Base-by-base conservation (phyloP, 2,888 invertebrate genomes). In the Lasius platythorax region DNA sequence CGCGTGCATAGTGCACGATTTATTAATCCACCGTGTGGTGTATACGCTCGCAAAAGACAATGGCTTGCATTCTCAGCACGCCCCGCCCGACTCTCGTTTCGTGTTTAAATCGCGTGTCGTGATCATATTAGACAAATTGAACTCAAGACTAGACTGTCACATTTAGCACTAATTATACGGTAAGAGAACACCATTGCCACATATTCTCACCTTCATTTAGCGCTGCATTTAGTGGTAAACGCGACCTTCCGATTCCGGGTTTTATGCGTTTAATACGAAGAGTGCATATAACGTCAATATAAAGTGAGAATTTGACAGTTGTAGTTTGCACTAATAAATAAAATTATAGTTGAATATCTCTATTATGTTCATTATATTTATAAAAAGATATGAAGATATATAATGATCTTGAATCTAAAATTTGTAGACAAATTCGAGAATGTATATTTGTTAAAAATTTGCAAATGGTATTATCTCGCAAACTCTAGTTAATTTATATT, bases 121-220 rank as follows among this genome's bases (percentile, higher is more conserved):
- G 75, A 33, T 67, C 37, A 50, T 76, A 76, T 76, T 76, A 67
- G 68, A 75, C 67, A 75, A 75, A 75, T 75, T 75, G 75, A 67
- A 50, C 46, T 50, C 46, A 30, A 61, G 74, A 74, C 33, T 23
- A 46, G 68, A 15, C 23, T 23, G 67, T 75, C 46, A 67, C 33
- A 46, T 50, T 74, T 46, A 78, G 3, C 46, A 28, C 53, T 78
- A 78, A 78, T 70, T 78, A 12, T 37, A 70, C 33, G 30, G n/a
- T 5, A 53, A 53, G n/a, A 56, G 15, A 56, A 78, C n/a, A 46
- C 15, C 18, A 33, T 43, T 72, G 56, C n/a, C 12, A 23, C 40
- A 12, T 23, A 78, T 72, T 78, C 46, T 70, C 30, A 63, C 74
- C 68, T 37, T 56, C 18, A 75, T 75, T 63, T 75, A 75, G 61